Evolutionary conservation across 1,140 invertebrate species (phyloP), one percentile per base, ranked within the genome.

Genomic region (Sycobia sp.): DNA sequence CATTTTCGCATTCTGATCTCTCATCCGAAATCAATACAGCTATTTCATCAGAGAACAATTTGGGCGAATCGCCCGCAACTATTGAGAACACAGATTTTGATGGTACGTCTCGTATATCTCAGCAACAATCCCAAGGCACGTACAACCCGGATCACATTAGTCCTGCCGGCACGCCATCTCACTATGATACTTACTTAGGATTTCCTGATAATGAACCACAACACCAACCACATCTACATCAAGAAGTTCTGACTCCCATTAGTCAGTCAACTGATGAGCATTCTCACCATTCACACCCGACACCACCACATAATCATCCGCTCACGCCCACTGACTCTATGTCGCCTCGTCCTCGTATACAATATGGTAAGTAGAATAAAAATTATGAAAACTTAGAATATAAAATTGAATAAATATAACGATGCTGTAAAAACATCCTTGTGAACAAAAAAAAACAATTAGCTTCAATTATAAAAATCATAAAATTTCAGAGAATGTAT

Each of bases 1-100:
- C 86, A 14, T 88, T 86, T 67, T 89, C 88, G 41, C 88, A 90
- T 73, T 90, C 88, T 3, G 90, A 92, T 73, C 76, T 91, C 34
- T 90, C 89, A 36, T 88, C 87, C 38, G 90, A 91, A 71, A 91
- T 91, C 62, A 90, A 88, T 68, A 89, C 90, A 0, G 89, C 88
- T 11, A 91, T 91, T 63, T 90, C 89, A 39, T 90, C 89, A 13
- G 87, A 88, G 66, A 86, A 87, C 62, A 83, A 87, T 57, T 68
- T 85, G 18, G 51, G 50, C 2, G 83, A 83, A 14, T 85, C 88
- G 36, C 85, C 85, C 20, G 80, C 86, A 29, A 86, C 85, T 39
- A 65, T 65, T 10, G 86, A 87, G 32, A 88, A 89, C 62, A 87
- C 90, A 5, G 90, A 91, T 76, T 92, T 91, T 73, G 90, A 92